Evolutionary conservation across 2,888 invertebrate genomes (phyloP).

Genomic region (Dolichomitus sp.): DNA sequence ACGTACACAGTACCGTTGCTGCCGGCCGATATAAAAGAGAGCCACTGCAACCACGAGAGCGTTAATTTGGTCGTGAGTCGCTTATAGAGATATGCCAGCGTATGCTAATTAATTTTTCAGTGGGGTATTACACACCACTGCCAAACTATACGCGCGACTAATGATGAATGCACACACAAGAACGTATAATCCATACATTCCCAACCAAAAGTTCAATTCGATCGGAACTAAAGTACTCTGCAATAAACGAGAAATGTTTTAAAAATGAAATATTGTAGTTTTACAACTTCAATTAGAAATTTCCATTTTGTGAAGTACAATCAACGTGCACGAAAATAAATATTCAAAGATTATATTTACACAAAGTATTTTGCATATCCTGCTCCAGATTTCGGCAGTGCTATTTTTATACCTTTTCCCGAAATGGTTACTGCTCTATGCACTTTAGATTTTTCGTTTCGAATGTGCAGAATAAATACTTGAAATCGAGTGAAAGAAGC

Average conservation of each 20-base stretch:
- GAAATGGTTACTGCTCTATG: constrained; percentile 30
- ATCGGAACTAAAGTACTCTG: background rate
- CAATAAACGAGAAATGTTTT: background rate
- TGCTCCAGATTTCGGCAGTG: background rate
- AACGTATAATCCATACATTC: background rate
- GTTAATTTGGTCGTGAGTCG: constrained; percentile 51
- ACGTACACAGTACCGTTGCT: constrained; percentile 1
- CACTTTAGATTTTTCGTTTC: constrained; percentile 28
- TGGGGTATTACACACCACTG: background rate
- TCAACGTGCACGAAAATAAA: background rate
- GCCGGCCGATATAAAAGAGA: constrained; percentile 18
- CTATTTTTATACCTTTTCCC: background rate
- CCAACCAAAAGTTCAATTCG: background rate
- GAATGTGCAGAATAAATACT: constrained; percentile 1
- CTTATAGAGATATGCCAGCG: constrained; percentile 17
- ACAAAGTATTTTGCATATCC: background rate
- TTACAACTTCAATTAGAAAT: background rate
- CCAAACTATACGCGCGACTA: background rate
- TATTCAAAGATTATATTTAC: constrained; percentile 12
- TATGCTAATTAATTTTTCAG: constrained; percentile 47
- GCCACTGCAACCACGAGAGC: constrained; percentile 38
- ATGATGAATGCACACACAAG: background rate
- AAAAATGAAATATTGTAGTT: background rate
- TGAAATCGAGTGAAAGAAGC: constrained; percentile 1
- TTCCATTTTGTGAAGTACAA: background rate